A percentile compares a stretch with the other conserved stretches of the same genome.
phyloP scores from a whole-genome alignment of 1,140 invertebrate species.

The fruit fly (Drosophila melanogaster) region Release_6_plus_ISO1_MT NT_037436.4:14854001-14854500 shows the following conservation, averaged over 20 bases:
- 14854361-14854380: constrained; percentile 59
- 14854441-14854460: neutral
- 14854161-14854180: neutral
- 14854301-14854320: constrained; percentile 35
- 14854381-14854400: constrained; percentile 61
- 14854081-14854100: constrained; percentile 21
- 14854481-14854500: constrained; percentile 11
- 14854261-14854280: constrained; percentile 17
- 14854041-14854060: constrained; percentile 40
- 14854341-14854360: constrained; percentile 47
- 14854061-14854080: constrained; percentile 33
- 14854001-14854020: constrained; percentile 21
- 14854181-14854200: neutral
- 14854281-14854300: constrained; percentile 31
- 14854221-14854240: constrained; percentile 8
- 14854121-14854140: constrained; percentile 12
- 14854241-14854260: constrained; percentile 10
- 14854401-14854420: constrained; percentile 43
- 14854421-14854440: constrained; percentile 17
- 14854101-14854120: constrained; percentile 25
- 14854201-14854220: constrained; percentile 9
- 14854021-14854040: constrained; percentile 23
- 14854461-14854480: neutral
- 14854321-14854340: constrained; percentile 26
- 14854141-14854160: constrained; percentile 9